Base-by-base conservation (phyloP, 2,797 vertebrate genomes). In the Salmo trutta region DNA sequence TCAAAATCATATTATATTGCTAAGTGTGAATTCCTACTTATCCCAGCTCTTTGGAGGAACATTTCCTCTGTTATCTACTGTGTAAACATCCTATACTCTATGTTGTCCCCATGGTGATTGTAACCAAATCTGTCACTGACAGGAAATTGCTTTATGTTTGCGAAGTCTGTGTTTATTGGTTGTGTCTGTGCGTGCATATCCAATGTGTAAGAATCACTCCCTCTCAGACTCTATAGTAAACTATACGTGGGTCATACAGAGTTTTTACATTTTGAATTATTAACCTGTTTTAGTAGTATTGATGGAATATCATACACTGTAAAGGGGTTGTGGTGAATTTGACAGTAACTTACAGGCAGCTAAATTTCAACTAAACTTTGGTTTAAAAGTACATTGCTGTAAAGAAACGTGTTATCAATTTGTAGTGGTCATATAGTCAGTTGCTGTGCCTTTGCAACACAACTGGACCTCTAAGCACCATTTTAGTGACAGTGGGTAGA, bases 101-200 rank as follows among this genome's bases (percentile, higher is more conserved):
- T 10, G 52, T 73, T 52, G 71, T 73, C 52, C 29, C 71, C 71
- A 54, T 54, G 52, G 52, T 17, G 52, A 69, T 36, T 19, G 33
- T 69, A 41, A 19, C 15, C 12, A 2, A 24, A 54, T 10, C 24
- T 73, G 52, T 17, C 21, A 73, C 71, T 53, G 21, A 73, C 71
- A 56, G 71, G 71, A 73, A 31, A 51, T 73, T 53, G 16, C 21
- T 16, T 19, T 3, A 67, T 24, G 8, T 67, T 33, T 67, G 14
- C 17, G 4, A 14, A 67, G 5, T 67, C 24, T 67, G 65, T 67
- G 65, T 33, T 71, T 14, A 7, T 10, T 52, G 70, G 24, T 56
- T 56, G 54, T 56, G 54, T 56, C 4, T 56, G 54, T 56, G 54
- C 6, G n/a, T 56, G 54, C 17, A 29, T 36, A 29, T 47, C 41